Evolutionary conservation across 2,888 invertebrate genomes (phyloP), one percentile per base, ranked within the genome.

Genomic region (Oxyteleia sp.): DNA sequence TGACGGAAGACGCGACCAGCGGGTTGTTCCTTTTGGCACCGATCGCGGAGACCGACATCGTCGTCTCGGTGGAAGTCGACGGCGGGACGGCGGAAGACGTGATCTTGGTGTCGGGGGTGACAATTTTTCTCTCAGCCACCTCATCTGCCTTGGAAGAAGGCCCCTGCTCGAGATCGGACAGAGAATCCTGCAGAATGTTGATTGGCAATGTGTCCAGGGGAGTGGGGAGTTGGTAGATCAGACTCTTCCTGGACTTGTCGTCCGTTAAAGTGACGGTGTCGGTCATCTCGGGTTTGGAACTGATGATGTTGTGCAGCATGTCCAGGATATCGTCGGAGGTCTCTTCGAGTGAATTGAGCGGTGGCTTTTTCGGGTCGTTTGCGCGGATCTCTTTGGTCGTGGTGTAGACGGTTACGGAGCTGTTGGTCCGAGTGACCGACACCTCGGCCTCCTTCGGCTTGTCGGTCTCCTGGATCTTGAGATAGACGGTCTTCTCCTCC

Each of bases 281-380:
- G 0, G 88, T 89, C 93, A 93, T 93, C 86, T 93, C 93, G 8
- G 93, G 93, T 55, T 93, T 93, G 0, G 92, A 90, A 0, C 92
- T 92, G 79, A 94, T 94, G 51, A 96, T 96, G 84, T 96, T 96
- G 86, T 96, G 96, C 47, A 96, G 94, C 94, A 96, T 96, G 89
- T 96, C 95, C 11, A 96, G 92, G 93, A 96, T 96, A 88, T 96
- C 96, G 87, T 96, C 96, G 57, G 96, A 95, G 0, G 95, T 95
- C 88, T 96, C 96, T 13, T 93, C 93, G 82, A 92, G 85, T 0
- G 91, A 55, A n/a, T 71, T 71, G 0, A n/a, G n/a, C n/a, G 59
- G 20, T 15, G 41, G 61, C 7, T 83, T 78, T n/a, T 80, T 75
- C n/a, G 8, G 55, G 5, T 72, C 72, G 0, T 55, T 29, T 0